These are phyloP conservation scores for Virgularia gustaviana DNA, from an alignment of 92 coral and sea anemone species.

Conservation along the genomic window DNA sequence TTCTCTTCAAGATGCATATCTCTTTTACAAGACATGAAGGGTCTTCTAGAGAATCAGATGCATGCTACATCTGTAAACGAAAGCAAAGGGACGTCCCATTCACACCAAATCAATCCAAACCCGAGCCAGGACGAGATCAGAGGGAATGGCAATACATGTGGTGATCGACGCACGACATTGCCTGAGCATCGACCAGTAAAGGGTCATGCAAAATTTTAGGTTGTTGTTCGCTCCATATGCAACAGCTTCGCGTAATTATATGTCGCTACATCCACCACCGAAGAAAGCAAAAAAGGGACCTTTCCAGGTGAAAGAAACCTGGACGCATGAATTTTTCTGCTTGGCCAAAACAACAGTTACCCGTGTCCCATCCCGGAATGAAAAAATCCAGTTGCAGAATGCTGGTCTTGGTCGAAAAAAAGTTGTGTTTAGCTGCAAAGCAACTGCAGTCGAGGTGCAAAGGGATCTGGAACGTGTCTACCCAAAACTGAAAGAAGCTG, in stretches of 20 bases:
- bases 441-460: constrained; percentile 26
- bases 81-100: too few relatives aligned
- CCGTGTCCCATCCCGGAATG: constrained; percentile 3
- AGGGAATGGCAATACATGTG: too few relatives aligned
- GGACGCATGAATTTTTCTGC: constrained; percentile 47
- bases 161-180: too few relatives aligned
- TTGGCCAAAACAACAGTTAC: constrained; percentile 15
- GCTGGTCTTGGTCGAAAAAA: constrained; percentile 42
- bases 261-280: constrained; percentile 15
- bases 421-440: constrained; percentile 38
- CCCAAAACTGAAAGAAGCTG: constrained; percentile 32
- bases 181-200: constrained; percentile 41
- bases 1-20: constrained; percentile 24
- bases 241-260: background rate
- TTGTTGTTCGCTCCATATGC: constrained; percentile 38
- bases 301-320: constrained; percentile 40
- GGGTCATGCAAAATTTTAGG: constrained; percentile 35
- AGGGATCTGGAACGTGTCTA: constrained; percentile 25
- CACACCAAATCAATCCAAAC: too few relatives aligned
- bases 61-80: too few relatives aligned
- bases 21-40: constrained; percentile 11
- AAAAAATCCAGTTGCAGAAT: constrained; percentile 37
- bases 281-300: constrained; percentile 24
- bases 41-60: constrained; percentile 6
- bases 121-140: too few relatives aligned